phyloP scores from a whole-genome alignment of 2,888 invertebrate genomes.

The Chymomyza caudatula region DNA sequence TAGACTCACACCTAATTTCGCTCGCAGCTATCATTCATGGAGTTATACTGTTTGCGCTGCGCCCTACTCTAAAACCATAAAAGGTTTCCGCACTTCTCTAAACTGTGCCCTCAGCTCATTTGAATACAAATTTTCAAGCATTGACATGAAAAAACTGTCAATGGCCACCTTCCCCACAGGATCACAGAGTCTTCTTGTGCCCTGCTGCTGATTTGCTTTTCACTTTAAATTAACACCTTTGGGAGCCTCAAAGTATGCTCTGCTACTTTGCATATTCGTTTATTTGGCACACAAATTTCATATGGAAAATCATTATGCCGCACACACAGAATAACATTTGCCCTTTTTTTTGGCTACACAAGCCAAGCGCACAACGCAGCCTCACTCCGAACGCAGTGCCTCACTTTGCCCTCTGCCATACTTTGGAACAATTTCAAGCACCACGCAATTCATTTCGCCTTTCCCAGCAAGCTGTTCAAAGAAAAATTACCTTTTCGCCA shows the following conservation, averaged over 20 bases:
- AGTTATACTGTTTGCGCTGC: background rate
- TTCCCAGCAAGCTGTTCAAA: constrained; percentile 32
- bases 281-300: constrained; percentile 59
- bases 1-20: background rate
- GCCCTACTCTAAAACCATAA: background rate
- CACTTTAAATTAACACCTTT: constrained; percentile 38
- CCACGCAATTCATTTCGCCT: constrained; percentile 57
- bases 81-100: background rate
- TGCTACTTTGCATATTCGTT: constrained; percentile 60
- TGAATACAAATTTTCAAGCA: background rate
- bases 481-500: constrained; percentile 59
- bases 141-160: background rate
- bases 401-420: background rate
- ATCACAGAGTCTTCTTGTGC: background rate
- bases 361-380: constrained; percentile 7
- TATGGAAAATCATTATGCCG: constrained; percentile 54
- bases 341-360: background rate
- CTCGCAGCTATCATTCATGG: background rate
- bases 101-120: background rate
- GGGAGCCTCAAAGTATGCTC: constrained; percentile 42
- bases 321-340: background rate
- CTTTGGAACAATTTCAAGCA: constrained; percentile 29
- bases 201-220: background rate
- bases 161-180: background rate
- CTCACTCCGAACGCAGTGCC: background rate